phyloP scores from a whole-genome alignment of 1,140 invertebrate species.

The Brachionus koreanus region DNA sequence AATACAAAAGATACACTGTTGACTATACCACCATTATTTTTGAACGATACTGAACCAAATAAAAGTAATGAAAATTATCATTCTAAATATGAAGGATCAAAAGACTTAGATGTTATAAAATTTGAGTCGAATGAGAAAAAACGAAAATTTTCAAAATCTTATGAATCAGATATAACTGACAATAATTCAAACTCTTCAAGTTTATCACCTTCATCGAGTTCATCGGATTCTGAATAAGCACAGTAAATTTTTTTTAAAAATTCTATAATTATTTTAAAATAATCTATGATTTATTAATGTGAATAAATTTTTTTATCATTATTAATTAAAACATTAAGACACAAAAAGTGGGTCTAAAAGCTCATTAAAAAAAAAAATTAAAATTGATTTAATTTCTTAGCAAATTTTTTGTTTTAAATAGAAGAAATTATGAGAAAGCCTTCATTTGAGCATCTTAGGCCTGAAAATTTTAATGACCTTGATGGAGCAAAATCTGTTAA shows the following conservation, averaged over 20 bases:
- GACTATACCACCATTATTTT: neutral
- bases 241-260: neutral
- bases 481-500: conserved; percentile 45
- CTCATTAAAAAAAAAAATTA: conserved; percentile 63
- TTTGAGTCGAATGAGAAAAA: conserved; percentile 66
- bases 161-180: conserved; percentile 44
- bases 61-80: conserved; percentile 57
- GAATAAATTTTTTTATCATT: neutral
- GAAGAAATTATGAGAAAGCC: conserved; percentile 16
- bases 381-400: conserved; percentile 47
- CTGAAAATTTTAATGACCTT: conserved; percentile 20
- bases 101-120: conserved; percentile 71
- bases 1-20: neutral
- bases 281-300: too few relatives aligned
- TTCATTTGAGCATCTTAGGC: conserved; percentile 24
- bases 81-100: conserved; percentile 66
- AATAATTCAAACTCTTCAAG: neutral
- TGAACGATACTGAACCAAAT: neutral
- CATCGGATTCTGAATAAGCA: conserved; percentile 21
- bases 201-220: conserved; percentile 36
- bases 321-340: conserved; percentile 46
- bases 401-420: neutral
- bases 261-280: neutral
- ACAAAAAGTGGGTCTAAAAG: conserved; percentile 59
- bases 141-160: conserved; percentile 50